These are phyloP conservation scores for Dasyornis broadbenti DNA, from an alignment of 2,113 vertebrate genomes.

Conservation along the genomic window DNA sequence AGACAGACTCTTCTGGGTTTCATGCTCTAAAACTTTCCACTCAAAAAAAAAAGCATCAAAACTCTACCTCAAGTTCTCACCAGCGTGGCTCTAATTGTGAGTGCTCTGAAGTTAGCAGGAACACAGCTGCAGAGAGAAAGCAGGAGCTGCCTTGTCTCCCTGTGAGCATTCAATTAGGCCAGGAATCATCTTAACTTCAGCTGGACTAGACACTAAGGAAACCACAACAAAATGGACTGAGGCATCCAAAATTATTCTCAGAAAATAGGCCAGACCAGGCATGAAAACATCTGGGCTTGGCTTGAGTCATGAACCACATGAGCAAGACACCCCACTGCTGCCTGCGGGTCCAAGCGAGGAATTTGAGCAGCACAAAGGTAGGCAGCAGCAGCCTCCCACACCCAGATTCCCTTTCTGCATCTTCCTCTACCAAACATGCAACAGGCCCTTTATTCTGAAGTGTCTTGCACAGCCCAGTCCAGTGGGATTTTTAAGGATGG, in stretches of 20 bases:
- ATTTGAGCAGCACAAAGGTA: slow-evolving; percentile 11
- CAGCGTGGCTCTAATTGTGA: rapidly evolving
- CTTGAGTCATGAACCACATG: slow-evolving; percentile 18
- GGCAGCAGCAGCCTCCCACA: not conserved
- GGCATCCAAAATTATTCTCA: slow-evolving; percentile 7
- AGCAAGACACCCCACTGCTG: not conserved
- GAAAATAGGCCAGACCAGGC: slow-evolving; percentile 44
- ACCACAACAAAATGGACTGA: slow-evolving; percentile 52
- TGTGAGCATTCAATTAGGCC: not conserved
- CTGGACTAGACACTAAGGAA: slow-evolving; percentile 30
- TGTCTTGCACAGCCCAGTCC: not conserved
- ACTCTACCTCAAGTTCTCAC: not conserved
- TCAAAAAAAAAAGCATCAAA: not conserved
- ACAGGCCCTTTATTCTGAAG: not conserved
- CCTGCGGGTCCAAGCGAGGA: not conserved
- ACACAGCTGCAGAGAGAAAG: not conserved
- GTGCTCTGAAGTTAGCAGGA: not conserved
- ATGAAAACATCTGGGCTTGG: slow-evolving; percentile 54
- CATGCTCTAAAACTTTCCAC: not conserved
- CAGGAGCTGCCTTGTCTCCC: not conserved
- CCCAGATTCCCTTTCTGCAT: not conserved
- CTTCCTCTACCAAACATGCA: not conserved
- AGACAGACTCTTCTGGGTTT: not conserved
- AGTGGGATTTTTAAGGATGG: not conserved
- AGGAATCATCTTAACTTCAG: not conserved